Percentiles rank a stretch among this genome's conserved stretches.
Evolutionary conservation across 1,140 invertebrate species (phyloP).

Genomic region (Procambarus virginalis): DNA sequence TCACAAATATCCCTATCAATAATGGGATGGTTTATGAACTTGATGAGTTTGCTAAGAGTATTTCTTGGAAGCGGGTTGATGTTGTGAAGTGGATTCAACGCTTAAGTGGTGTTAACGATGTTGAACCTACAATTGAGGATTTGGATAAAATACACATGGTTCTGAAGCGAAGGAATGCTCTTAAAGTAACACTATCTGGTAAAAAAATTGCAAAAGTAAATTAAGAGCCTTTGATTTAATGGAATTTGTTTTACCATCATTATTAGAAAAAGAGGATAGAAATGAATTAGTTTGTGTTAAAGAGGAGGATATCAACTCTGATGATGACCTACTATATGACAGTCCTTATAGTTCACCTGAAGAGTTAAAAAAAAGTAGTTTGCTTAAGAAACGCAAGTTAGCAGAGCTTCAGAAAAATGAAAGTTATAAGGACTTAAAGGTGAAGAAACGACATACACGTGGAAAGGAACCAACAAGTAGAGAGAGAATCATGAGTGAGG

Average conservation of each 20-base stretch:
- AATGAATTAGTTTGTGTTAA: neutral
- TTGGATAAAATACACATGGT: slow-evolving; percentile 49
- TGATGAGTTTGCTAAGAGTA: slow-evolving; percentile 66
- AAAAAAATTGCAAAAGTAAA: slow-evolving; percentile 40
- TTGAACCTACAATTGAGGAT: slow-evolving; percentile 33
- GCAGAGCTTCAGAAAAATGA: neutral
- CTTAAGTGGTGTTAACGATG: slow-evolving; percentile 26
- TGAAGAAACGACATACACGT: too few relatives aligned
- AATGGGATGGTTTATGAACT: slow-evolving; percentile 68
- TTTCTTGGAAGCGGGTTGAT: slow-evolving; percentile 60
- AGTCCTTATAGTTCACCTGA: neutral
- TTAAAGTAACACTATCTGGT: slow-evolving; percentile 60
- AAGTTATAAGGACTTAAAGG: neutral
- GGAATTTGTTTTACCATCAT: slow-evolving; percentile 51
- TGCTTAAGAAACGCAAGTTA: neutral
- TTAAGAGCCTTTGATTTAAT: slow-evolving; percentile 59
- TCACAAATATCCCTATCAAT: slow-evolving; percentile 4
- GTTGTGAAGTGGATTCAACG: slow-evolving; percentile 60
- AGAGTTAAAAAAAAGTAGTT: neutral
- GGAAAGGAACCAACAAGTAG: too few relatives aligned
- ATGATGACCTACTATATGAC: neutral
- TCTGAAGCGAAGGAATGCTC: slow-evolving; percentile 65
- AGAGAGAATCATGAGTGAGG: too few relatives aligned
- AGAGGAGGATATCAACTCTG: neutral
- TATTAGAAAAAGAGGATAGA: neutral